phyloP scores from a whole-genome alignment of 2,888 invertebrate species.

The Stenichneumon culpator region DNA sequence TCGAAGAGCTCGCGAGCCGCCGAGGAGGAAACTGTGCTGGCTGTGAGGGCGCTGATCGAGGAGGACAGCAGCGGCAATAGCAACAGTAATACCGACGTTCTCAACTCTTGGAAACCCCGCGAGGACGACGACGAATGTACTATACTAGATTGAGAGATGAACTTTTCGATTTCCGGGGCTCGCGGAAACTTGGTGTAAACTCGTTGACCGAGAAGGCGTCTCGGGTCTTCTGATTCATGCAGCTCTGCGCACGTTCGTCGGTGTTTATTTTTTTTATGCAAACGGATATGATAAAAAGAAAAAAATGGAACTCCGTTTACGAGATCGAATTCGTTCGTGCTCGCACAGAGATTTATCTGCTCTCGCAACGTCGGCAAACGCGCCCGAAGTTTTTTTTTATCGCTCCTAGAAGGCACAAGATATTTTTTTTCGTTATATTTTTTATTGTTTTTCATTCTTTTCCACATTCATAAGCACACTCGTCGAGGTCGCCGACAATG shows the following conservation, averaged over 20 bases:
- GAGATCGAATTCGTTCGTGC: background rate
- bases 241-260: background rate
- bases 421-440: background rate
- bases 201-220: slow-evolving; percentile 13
- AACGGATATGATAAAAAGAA: background rate
- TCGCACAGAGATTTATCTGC: background rate
- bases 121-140: slow-evolving; percentile 71
- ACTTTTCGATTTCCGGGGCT: background rate
- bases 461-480: background rate
- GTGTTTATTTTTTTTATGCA: slow-evolving; percentile 11
- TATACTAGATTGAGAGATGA: slow-evolving; percentile 65
- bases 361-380: background rate
- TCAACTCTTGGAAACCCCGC: slow-evolving; percentile 58
- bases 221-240: background rate
- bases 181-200: background rate
- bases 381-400: slow-evolving; percentile 7
- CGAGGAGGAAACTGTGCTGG: slow-evolving; percentile 66
- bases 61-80: slow-evolving; percentile 52
- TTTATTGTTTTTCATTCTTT: background rate
- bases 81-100: slow-evolving; percentile 35
- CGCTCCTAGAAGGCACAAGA: background rate
- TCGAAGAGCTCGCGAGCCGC: background rate
- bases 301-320: background rate
- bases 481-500: background rate
- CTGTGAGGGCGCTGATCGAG: slow-evolving; percentile 70